These are phyloP conservation scores for Cheilinus undulatus DNA, from an alignment of 2,113 vertebrate genomes.

Conservation along the genomic window DNA sequence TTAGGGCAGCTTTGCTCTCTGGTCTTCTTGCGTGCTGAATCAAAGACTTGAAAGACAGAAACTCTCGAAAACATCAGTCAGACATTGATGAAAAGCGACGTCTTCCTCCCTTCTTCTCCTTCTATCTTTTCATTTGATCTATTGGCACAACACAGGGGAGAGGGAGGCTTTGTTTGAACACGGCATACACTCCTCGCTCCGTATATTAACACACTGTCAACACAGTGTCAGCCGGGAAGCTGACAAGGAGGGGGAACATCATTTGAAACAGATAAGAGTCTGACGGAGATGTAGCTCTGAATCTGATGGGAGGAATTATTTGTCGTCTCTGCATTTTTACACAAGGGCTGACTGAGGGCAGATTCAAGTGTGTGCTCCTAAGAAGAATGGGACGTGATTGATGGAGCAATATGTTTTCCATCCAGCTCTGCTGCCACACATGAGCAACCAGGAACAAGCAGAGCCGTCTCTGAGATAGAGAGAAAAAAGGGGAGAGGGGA, in stretches of 20 bases:
- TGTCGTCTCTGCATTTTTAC: constrained; percentile 59
- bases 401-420: constrained; percentile 80
- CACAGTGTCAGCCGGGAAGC: constrained; percentile 49
- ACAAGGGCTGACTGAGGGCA: constrained; percentile 20
- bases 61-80: constrained; percentile 60
- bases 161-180: constrained; percentile 57
- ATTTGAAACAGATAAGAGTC: constrained; percentile 51
- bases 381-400: constrained; percentile 74
- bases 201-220: constrained; percentile 67
- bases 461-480: constrained; percentile 61
- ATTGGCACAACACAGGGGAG: constrained; percentile 53
- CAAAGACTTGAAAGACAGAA: constrained; percentile 67
- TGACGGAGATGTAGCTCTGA: constrained; percentile 37
- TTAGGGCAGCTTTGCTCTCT: constrained; percentile 9
- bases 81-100: constrained; percentile 62
- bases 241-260: constrained; percentile 19
- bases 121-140: constrained; percentile 69
- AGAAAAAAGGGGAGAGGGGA: constrained; percentile 4
- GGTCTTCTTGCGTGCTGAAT: constrained; percentile 45
- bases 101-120: constrained; percentile 50
- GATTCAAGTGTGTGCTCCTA: constrained; percentile 21
- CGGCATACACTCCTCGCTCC: constrained; percentile 33
- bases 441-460: constrained; percentile 72
- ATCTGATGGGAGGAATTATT: constrained; percentile 42
- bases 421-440: constrained; percentile 71